These are phyloP conservation scores for Sebastes glaucus DNA, from an alignment of 2,797 vertebrate genomes.

Conservation along the genomic window DNA sequence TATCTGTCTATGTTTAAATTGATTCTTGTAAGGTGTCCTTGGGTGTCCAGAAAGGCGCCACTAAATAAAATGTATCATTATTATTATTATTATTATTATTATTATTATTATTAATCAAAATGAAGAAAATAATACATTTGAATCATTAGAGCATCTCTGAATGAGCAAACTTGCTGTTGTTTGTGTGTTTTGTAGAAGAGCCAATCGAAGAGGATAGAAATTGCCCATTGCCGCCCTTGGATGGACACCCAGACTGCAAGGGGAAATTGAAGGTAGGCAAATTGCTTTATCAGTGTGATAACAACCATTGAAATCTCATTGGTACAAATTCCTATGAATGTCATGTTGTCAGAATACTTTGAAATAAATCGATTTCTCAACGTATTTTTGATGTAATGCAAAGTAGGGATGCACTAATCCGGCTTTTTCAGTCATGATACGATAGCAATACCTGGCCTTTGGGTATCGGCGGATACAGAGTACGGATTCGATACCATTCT, in stretches of 20 bases:
- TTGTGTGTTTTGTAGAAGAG: background rate
- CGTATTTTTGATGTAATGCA: background rate
- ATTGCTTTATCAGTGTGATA: background rate
- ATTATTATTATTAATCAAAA: background rate
- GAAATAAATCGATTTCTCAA: background rate
- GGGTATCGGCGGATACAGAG: too few relatives aligned
- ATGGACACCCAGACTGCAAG: slow-evolving; percentile 4
- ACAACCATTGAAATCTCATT: background rate
- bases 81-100: too few relatives aligned
- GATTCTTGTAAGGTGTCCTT: too few relatives aligned
- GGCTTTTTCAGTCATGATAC: too few relatives aligned
- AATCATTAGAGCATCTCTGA: background rate
- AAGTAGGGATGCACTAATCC: too few relatives aligned
- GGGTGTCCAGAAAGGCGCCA: too few relatives aligned
- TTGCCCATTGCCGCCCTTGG: slow-evolving; percentile 18
- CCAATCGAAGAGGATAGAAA: slow-evolving; percentile 1
- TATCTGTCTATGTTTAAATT: too few relatives aligned
- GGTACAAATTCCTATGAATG: background rate
- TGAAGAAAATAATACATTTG: background rate
- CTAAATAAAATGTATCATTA: too few relatives aligned
- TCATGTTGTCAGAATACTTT: background rate
- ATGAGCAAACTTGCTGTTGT: background rate
- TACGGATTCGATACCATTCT: too few relatives aligned
- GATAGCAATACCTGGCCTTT: too few relatives aligned
- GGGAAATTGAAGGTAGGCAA: slow-evolving; percentile 26